These are phyloP conservation scores for Chiroxiphia lanceolata DNA, from an alignment of 2,797 vertebrate genomes.

Conservation along the genomic window DNA sequence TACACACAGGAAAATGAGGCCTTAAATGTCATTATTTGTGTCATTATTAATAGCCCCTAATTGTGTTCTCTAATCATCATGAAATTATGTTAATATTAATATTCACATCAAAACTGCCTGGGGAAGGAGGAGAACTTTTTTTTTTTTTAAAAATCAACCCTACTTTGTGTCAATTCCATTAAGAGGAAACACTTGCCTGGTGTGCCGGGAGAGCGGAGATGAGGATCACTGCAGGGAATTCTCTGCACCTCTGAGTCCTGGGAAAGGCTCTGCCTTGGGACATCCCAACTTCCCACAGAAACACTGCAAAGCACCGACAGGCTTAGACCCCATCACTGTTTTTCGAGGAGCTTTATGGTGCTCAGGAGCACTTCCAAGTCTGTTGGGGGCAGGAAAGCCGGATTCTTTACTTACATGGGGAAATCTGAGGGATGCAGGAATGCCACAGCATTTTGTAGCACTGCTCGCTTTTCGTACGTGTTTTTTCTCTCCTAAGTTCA, in stretches of 20 bases:
- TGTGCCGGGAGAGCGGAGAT: neutral
- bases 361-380: accelerated
- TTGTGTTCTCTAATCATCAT: constrained; percentile 85
- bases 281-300: accelerated
- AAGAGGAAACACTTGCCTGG: constrained; percentile 30
- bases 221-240: accelerated
- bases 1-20: constrained; percentile 82
- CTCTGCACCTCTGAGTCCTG: neutral
- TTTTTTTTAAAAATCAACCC: constrained; percentile 14
- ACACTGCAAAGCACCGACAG: accelerated
- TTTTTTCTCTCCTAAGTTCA: neutral
- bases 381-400: neutral
- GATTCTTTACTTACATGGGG: neutral
- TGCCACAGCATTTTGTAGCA: accelerated
- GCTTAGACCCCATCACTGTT: accelerated
- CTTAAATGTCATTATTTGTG: constrained; percentile 87
- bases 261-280: accelerated
- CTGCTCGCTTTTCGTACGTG: accelerated
- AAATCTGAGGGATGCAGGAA: neutral
- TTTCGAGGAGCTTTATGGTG: neutral
- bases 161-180: constrained; percentile 75
- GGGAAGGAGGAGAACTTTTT: constrained; percentile 74
- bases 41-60: constrained; percentile 87
- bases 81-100: constrained; percentile 86
- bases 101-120: constrained; percentile 83